These are phyloP conservation scores for Podocnemis expansa DNA, from an alignment of 2,113 vertebrate species.

Conservation along the genomic window DNA sequence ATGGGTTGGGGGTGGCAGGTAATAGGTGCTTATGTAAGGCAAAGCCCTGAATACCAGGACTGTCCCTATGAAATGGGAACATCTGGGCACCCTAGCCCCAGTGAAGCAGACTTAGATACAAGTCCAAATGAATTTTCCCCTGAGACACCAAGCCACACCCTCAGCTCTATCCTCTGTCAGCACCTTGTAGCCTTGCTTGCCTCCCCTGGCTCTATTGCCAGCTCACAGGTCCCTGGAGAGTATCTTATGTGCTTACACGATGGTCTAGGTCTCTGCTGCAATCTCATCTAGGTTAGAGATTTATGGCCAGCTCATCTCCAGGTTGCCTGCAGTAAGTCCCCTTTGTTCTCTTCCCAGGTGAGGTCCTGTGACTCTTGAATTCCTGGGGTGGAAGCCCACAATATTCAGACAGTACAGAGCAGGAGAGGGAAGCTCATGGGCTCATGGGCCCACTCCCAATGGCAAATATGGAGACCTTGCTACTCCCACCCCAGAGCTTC, in stretches of 20 bases:
- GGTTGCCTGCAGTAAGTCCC: not conserved
- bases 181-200: not conserved
- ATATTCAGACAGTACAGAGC: not conserved
- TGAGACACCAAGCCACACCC: rapidly evolving
- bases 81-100: too few species aligned
- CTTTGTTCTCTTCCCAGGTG: not conserved
- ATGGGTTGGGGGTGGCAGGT: too few species aligned
- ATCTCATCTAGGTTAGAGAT: not conserved
- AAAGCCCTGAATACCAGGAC: too few species aligned
- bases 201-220: not conserved
- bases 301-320: not conserved
- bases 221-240: not conserved
- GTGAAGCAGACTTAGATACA: not conserved
- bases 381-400: not conserved
- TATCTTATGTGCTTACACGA: not conserved
- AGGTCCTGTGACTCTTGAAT: rapidly evolving
- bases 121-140: not conserved
- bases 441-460: not conserved
- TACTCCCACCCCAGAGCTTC: not conserved
- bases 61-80: too few species aligned
- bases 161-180: not conserved
- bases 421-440: not conserved
- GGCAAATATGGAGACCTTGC: not conserved
- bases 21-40: too few species aligned
- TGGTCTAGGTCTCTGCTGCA: rapidly evolving